A percentile compares a stretch with the other conserved stretches of the same genome.
Conservation (phyloP, 1,140 invertebrate species). For the Diprion similis region DNA sequence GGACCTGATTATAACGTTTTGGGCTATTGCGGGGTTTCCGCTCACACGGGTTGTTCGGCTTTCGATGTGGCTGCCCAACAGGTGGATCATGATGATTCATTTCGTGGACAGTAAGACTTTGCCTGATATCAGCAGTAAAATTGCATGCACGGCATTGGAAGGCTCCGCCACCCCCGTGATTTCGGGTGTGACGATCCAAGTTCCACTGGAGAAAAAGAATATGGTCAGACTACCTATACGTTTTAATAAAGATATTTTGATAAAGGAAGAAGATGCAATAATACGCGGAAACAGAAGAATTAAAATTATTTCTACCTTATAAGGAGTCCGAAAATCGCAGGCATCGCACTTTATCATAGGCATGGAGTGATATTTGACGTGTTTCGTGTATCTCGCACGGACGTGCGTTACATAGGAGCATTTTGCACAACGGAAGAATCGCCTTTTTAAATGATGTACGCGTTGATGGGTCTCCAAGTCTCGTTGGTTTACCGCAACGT, state of each 20-base stretch:
- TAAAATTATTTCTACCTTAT: constrained; percentile 64
- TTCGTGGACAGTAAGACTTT: constrained; percentile 90
- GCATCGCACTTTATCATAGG: constrained; percentile 92
- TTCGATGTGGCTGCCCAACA: constrained; percentile 65
- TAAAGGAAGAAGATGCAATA: too few relatives aligned
- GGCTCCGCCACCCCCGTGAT: constrained; percentile 82
- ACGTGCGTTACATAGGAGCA: constrained; percentile 92
- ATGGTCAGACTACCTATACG: constrained; percentile 13
- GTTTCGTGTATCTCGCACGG: constrained; percentile 88
- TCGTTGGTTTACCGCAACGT: constrained; percentile 35
- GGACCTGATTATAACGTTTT: constrained; percentile 58
- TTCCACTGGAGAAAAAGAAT: constrained; percentile 70
- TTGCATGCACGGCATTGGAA: constrained; percentile 89
- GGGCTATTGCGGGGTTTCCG: constrained; percentile 59
- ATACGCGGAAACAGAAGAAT: background rate
- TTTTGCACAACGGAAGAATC: constrained; percentile 85
- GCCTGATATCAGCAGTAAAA: constrained; percentile 91
- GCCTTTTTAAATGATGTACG: constrained; percentile 61
- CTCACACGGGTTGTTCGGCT: constrained; percentile 56
- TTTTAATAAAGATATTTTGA: constrained; percentile 15
- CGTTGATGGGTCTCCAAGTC: constrained; percentile 53
- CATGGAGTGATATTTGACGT: constrained; percentile 94
- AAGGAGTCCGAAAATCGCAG: constrained; percentile 92
- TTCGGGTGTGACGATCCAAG: constrained; percentile 90
- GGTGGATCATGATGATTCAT: constrained; percentile 87